Base-by-base conservation (phyloP, 2,797 vertebrate species). In the Mormyrus proboscirostris region DNA sequence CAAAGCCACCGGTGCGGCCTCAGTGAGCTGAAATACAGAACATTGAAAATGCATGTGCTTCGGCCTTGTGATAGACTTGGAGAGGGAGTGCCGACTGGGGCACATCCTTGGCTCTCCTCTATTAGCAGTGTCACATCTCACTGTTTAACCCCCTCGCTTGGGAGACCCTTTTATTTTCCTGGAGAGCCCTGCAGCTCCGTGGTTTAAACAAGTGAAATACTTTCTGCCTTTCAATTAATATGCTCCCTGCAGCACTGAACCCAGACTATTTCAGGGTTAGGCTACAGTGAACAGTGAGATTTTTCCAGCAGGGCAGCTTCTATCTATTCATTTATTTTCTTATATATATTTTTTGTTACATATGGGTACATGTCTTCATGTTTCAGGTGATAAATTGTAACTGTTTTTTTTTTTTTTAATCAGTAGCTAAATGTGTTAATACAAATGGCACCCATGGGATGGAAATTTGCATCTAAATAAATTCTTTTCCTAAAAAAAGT, bases 181-280 rank as follows among this genome's bases (percentile, higher is more conserved):
- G 94, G 94, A 93, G 95, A 95, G 94, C 94, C 94, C 94, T 93
- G 88, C 65, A 93, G 95, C 94, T 93, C 93, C 93, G 93, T 94
- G 95, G 94, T 95, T 96, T 95, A 96, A 96, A 96, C 95, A 96
- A 95, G 94, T 93, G 92, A 93, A 92, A 93, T 94, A 94, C 95
- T 94, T 95, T 95, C 94, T 94, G 94, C 94, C 95, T 96, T 96
- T 96, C 94, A 96, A 96, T 96, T 96, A 96, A 96, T 95, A 93
- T 93, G 94, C 94, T 93, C 95, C 95, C 96, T 91, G 93, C 93
- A 96, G 95, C 95, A 94, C 92, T 93, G 92, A 92, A 92, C 92
- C 92, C 88, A 90, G 94, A 94, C 91, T 87, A 92, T 92, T 91
- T 91, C 89, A 92, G 92, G 55, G 55, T 59, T 65, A 44, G 88